Conservation (phyloP, 1,140 invertebrate genomes). For the Aphaenogaster ashmeadi region DNA sequence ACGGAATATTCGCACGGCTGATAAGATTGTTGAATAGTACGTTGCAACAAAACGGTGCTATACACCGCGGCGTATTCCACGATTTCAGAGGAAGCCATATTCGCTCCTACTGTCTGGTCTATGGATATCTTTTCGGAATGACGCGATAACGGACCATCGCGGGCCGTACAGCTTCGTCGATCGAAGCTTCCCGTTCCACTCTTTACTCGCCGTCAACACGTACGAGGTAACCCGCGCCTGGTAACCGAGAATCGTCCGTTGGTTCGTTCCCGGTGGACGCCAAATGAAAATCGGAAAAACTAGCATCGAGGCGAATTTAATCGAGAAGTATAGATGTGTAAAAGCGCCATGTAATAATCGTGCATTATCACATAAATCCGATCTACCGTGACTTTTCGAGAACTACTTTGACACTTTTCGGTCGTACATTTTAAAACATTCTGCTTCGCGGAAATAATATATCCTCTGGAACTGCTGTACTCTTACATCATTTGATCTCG, state of each 20-base stretch:
- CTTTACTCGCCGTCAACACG: conserved; percentile 66
- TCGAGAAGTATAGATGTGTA: background rate
- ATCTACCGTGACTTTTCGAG: background rate
- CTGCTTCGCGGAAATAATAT: conserved; percentile 14
- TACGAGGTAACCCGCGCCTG: conserved; percentile 46
- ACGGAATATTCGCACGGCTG: background rate
- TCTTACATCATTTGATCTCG: background rate
- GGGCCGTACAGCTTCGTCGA: conserved; percentile 47
- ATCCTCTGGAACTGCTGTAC: background rate
- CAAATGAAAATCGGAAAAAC: conserved; percentile 29
- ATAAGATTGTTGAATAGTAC: conserved; percentile 38
- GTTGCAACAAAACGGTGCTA: background rate
- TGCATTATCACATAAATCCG: conserved; percentile 4
- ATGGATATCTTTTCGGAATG: conserved; percentile 62
- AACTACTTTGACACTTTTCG: conserved; percentile 1
- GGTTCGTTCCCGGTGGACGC: conserved; percentile 13
- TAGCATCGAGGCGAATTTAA: conserved; percentile 3
- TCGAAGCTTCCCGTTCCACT: conserved; percentile 68
- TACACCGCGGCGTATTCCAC: background rate
- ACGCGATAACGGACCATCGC: conserved; percentile 63
- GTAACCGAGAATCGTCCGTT: conserved; percentile 41
- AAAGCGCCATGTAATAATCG: conserved; percentile 10
- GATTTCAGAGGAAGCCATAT: conserved; percentile 53
- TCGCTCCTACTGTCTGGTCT: conserved; percentile 45
- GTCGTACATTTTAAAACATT: background rate